Base-by-base conservation (phyloP, 64 coral and sea anemone genomes). In the Montipora capricornis region DNA sequence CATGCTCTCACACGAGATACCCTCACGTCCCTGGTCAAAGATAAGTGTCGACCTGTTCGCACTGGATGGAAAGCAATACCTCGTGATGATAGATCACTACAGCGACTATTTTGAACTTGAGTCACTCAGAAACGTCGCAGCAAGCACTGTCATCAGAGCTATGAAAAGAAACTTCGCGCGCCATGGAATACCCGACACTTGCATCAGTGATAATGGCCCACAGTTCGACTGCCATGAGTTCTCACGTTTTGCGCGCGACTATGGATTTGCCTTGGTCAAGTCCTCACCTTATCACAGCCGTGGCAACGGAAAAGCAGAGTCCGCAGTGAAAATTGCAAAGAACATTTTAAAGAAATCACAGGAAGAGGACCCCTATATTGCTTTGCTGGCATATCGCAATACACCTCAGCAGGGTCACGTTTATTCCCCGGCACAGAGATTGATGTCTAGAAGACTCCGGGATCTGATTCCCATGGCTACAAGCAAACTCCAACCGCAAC, bases 51-150 rank as follows among this genome's bases (percentile, higher is more conserved):
- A 89, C 73, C 55, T 89, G 75, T 78, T 89, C 75, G 70, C 75
- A 48, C 87, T 88, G 17, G 74, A 89, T 61, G 88, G 88, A 89
- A 89, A 58, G 17, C 73, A 89, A 44, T 89, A 89, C 60, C 75
- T 90, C n/a, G 89, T 90, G 75, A 90, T 90, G 89, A 77, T 90
- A 14, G 89, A 90, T 51, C 77, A 90, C 66, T 80, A 90, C 77
- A 90, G 89, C 52, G 77, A 90, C 76, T 90, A 78, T 79, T 61
- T 89, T 64, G 88, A 89, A 61, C 88, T 89, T 53, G 88, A 89
- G 19, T 45, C 50, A 44, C 55, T 89, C 4, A 71, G 70, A 49
- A 89, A 24, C 13, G 76, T 26, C 24, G 24, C 24, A 26, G 24
- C 24, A 26, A 26, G 24, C 24, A 26, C 24, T 26, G 24, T 26